Base-by-base conservation (phyloP, 35 echinoderm and acorn worm species). In the Heliocidaris tuberculata region DNA sequence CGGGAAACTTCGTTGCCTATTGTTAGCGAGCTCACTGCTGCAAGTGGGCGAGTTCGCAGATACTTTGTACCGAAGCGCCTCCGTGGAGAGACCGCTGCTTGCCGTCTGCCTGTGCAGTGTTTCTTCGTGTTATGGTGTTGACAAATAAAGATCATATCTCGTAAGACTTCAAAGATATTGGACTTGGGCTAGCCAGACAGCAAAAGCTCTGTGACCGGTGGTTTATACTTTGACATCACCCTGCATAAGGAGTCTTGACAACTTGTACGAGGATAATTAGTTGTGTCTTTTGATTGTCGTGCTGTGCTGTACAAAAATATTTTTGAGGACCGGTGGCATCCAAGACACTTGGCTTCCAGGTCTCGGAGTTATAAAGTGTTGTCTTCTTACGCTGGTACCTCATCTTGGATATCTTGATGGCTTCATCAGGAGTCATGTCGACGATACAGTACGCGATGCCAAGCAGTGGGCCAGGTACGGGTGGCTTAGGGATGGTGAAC, bases 401-500 rank as follows among this genome's bases (percentile, higher is more conserved):
- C 65, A 78, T 78, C 27, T n/a, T 78, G 65, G 65, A 78, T 78
- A 78, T 7, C 27, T 78, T n/a, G 19, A n/a, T 24, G 65, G 19
- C 52, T 11, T 21, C 65, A 78, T 5, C 65, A 24, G 65, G 65
- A 78, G 27, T 78, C 50, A 93, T 93, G 91, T 93, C 91, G 5
- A 93, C 91, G 21, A 52, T 93, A 49, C 91, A 52, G 91, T 93
- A 93, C 91, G 48, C 91, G 16, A 93, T 93, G 91, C 91, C 91
- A 12, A 93, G 31, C 91, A 93, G 50, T 27, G 91, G 91, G 50
- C n/a, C 91, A n/a, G 91, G 91, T 48, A 13, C 91, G 91, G 91
- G 91, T 48, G 91, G 91, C 6, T 59, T 93, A 50, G 91, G 91
- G 27, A 93, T 93, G 91, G 50, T 93, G 19, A 52, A 49, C 91